Evolutionary conservation across 1,140 invertebrate species (phyloP).

Genomic region (Prorops nasuta): DNA sequence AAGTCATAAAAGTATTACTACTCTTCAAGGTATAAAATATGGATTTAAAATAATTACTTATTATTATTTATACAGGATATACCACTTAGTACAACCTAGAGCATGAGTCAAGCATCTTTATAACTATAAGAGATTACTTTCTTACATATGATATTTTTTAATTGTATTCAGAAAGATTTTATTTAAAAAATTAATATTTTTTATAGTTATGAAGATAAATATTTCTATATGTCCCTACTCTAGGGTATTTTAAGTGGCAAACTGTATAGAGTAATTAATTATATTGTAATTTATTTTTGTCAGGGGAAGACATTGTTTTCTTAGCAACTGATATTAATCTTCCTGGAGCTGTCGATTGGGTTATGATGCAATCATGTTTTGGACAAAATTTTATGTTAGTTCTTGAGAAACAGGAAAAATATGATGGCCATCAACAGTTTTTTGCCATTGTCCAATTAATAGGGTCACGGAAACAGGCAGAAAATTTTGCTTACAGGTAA

Average conservation of each 20-base stretch:
- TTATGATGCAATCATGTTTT: constrained; percentile 99
- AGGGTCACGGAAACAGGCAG: constrained; percentile 97
- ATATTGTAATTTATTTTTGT: constrained; percentile 22
- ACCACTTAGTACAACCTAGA: neutral
- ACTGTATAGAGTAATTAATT: no score
- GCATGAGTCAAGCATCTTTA: no score
- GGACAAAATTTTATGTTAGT: constrained; percentile 99
- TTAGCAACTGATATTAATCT: constrained; percentile 99
- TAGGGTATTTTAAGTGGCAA: no score
- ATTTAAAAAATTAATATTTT: neutral
- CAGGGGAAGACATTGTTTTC: constrained; percentile 97
- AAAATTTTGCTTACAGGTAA: constrained; percentile 96
- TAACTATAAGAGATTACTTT: no score
- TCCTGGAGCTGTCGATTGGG: constrained; percentile 99
- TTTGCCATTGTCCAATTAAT: constrained; percentile 99
- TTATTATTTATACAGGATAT: constrained; percentile 7
- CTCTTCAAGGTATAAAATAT: constrained; percentile 69
- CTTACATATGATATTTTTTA: no score
- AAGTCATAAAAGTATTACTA: constrained; percentile 98
- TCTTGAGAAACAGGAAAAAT: constrained; percentile 98
- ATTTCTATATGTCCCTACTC: no score
- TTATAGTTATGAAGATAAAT: no score
- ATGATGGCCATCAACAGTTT: constrained; percentile 96
- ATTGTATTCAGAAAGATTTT: neutral
- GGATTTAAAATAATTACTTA: neutral